phyloP scores from a whole-genome alignment of 2,797 vertebrate species.

The Trachurus trachurus region DNA sequence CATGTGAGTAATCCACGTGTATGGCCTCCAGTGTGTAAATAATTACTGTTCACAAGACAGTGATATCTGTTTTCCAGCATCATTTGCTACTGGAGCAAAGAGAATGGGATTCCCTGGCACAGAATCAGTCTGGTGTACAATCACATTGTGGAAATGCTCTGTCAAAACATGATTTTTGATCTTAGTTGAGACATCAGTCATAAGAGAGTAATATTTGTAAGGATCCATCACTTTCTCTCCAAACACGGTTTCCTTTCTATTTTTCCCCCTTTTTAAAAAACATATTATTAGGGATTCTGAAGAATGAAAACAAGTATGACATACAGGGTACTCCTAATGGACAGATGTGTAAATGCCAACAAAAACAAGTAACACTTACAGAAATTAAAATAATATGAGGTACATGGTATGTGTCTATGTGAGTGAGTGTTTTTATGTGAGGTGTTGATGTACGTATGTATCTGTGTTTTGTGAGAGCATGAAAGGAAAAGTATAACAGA shows the following conservation, averaged over 20 bases:
- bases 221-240: background rate
- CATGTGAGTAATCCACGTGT: constrained; percentile 6
- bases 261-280: too few relatives aligned
- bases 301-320: too few relatives aligned
- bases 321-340: too few relatives aligned
- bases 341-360: too few relatives aligned
- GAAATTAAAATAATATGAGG: too few relatives aligned
- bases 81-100: background rate
- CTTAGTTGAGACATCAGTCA: background rate
- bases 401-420: too few relatives aligned
- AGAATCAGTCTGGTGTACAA: background rate
- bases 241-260: background rate
- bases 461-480: too few relatives aligned
- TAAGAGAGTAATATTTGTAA: background rate
- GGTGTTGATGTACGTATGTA: too few relatives aligned
- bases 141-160: background rate
- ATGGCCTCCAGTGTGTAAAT: constrained; percentile 29
- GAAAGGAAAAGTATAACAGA: too few relatives aligned
- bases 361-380: too few relatives aligned
- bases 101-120: background rate
- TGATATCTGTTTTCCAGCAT: background rate
- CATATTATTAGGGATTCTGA: too few relatives aligned
- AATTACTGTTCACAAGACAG: constrained; percentile 17
- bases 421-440: too few relatives aligned
- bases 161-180: background rate